phyloP scores from a whole-genome alignment of 2,113 vertebrate genomes.

The Thymallus thymallus region DNA sequence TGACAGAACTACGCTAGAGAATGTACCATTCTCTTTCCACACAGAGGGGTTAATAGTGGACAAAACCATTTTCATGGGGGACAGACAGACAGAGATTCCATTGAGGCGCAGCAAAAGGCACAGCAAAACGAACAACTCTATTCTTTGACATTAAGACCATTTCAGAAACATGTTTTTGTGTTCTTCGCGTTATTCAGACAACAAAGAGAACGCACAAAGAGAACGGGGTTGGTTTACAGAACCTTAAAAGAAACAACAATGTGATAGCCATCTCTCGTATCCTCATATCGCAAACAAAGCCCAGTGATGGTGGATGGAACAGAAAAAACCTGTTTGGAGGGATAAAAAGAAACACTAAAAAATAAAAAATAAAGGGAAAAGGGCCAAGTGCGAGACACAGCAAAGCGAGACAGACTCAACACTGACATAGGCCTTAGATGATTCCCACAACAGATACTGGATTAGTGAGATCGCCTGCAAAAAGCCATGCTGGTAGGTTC shows the following conservation, averaged over 20 bases:
- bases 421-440: constrained; percentile 19
- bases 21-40: constrained; percentile 12
- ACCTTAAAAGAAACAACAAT: constrained; percentile 11
- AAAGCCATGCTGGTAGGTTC: constrained; percentile 65
- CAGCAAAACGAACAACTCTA: constrained; percentile 37
- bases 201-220: constrained; percentile 43
- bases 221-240: constrained; percentile 49
- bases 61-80: neutral
- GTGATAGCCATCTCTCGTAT: constrained; percentile 59
- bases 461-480: constrained; percentile 35
- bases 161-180: constrained; percentile 38
- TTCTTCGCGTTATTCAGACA: constrained; percentile 29
- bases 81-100: constrained; percentile 39
- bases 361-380: constrained; percentile 25
- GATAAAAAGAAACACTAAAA: constrained; percentile 53
- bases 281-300: constrained; percentile 61
- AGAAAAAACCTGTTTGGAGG: constrained; percentile 39
- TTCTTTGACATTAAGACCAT: constrained; percentile 44
- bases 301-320: constrained; percentile 55
- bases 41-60: neutral
- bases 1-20: constrained; percentile 26
- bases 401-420: constrained; percentile 8
- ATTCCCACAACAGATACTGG: constrained; percentile 60
- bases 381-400: constrained; percentile 39
- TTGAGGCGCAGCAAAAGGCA: constrained; percentile 13